These are phyloP conservation scores for Malachius bipustulatus DNA, from an alignment of 2,888 invertebrate species.

Conservation along the genomic window DNA sequence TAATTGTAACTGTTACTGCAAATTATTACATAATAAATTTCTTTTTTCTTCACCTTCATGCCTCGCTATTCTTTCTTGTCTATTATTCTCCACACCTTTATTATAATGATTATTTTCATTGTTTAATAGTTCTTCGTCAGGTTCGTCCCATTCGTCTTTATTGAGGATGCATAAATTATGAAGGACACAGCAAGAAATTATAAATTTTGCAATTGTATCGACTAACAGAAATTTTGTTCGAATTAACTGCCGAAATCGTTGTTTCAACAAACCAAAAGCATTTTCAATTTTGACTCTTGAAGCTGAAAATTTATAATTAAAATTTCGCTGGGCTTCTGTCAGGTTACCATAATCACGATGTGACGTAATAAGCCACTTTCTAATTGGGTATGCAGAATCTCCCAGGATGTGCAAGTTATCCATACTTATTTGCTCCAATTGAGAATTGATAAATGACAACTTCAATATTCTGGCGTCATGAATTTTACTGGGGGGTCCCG, in stretches of 20 bases:
- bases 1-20: too few species aligned
- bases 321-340: constrained; percentile 20
- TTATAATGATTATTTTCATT: too few species aligned
- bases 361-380: constrained; percentile 22
- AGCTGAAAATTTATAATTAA: constrained; percentile 22
- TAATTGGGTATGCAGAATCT: constrained; percentile 23
- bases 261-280: constrained; percentile 25
- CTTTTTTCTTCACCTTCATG: too few species aligned
- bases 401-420: constrained; percentile 22
- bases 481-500: constrained; percentile 25
- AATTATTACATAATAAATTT: too few species aligned
- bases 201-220: constrained; percentile 19
- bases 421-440: constrained; percentile 15
- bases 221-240: constrained; percentile 15
- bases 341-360: constrained; percentile 24
- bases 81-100: too few species aligned
- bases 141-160: constrained; percentile 18
- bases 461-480: constrained; percentile 23
- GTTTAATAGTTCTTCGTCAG: too few species aligned
- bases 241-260: constrained; percentile 19
- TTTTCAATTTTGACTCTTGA: constrained; percentile 27
- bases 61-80: too few species aligned
- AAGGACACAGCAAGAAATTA: constrained; percentile 22
- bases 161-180: constrained; percentile 23
- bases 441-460: constrained; percentile 18